phyloP scores from a whole-genome alignment of 2,888 invertebrate species.

The Ganaspis brasiliensis region DNA sequence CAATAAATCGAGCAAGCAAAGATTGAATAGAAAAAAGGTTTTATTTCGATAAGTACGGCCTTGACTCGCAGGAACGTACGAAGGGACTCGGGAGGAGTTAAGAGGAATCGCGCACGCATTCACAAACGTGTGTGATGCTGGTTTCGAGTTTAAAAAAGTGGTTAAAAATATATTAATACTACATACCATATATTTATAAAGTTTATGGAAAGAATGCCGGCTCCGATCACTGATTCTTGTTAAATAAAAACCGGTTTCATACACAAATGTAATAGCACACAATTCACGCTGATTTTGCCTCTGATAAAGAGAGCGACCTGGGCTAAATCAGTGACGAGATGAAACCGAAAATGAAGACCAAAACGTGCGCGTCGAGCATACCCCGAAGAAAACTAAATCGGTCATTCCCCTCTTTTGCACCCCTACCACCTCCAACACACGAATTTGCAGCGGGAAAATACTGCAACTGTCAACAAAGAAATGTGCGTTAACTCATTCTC shows the following conservation, averaged over 20 bases:
- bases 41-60: background rate
- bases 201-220: background rate
- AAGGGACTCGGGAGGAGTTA: background rate
- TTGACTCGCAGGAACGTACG: slow-evolving; percentile 2
- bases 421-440: background rate
- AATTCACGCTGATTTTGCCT: background rate
- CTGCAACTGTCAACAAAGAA: background rate
- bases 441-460: background rate
- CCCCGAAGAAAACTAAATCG: slow-evolving; percentile 8
- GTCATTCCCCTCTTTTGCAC: slow-evolving; percentile 24
- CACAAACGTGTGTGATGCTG: slow-evolving; percentile 6
- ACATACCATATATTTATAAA: slow-evolving; percentile 9
- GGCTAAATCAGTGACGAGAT: background rate
- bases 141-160: background rate
- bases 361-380: slow-evolving; percentile 29
- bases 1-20: too few relatives aligned
- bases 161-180: slow-evolving; percentile 1
- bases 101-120: background rate
- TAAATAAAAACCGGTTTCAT: slow-evolving; percentile 32
- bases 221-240: slow-evolving; percentile 24
- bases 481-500: background rate
- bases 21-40: too few relatives aligned
- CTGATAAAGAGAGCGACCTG: background rate
- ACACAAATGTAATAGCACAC: background rate
- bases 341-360: background rate